Base-by-base conservation (phyloP, 64 coral and sea anemone species). In the Pocillopora verrucosa region DNA sequence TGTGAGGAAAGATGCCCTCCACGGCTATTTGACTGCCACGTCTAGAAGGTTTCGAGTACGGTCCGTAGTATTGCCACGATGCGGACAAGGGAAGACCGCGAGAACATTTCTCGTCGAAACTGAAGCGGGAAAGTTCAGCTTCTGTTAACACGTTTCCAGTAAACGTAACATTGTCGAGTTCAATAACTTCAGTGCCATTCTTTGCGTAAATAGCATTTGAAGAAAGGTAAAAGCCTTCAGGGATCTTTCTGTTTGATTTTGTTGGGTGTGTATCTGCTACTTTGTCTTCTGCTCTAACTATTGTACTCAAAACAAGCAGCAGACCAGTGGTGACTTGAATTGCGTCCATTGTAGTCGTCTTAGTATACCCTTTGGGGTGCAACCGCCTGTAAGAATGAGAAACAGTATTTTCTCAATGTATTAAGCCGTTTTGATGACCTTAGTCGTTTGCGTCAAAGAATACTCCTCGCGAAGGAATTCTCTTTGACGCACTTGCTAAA, bases 1-100 rank as follows among this genome's bases (percentile, higher is more conserved):
- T 83, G 61, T 97, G 88, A 25, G 95, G 95, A 65, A 97, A 93
- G 76, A 97, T 97, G 5, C 95, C 95, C 35, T 94, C 95, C 0
- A 97, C 88, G 10, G 91, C 92, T 64, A 88, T 84, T 69, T 77
- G 88, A 17, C 86, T 30, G 22, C 59, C 26, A 11, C 56, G 24
- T 25, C 16, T 83, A n/a, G 25, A 67, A 7, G 88, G 92, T 63
- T 80, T 97, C 1, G 92, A 83, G 59, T 97, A 97, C 22, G 95
- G 95, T 4, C 95, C 95, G 24, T 97, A 97, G 58, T 88, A 97
- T 60, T 97, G 95, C 95, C 95, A 97, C 9, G 95, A 74, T 16
- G 92, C 95, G 41, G 91, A 90, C 26, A 97, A 76, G 30, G 91
- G 95, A 11, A 91, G 84, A 16, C 95, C 92, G 19, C 10, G 60